Percentiles rank a stretch among this genome's conserved stretches.
Conservation (phyloP, 1,140 invertebrate species). For the Lysiphlebus fabarum region DNA sequence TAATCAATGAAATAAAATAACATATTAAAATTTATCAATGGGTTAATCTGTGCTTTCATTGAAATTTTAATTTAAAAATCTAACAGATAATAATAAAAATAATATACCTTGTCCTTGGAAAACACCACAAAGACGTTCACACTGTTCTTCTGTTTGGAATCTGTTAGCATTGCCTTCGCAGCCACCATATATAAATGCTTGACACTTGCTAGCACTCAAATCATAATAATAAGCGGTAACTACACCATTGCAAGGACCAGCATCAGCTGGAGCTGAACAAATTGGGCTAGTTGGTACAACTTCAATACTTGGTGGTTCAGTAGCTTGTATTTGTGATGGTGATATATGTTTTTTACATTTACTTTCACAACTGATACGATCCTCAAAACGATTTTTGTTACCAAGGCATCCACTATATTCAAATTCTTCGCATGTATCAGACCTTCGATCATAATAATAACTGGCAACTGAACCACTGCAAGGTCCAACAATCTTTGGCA, state of each 20-base stretch:
- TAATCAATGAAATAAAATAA: slow-evolving; percentile 17
- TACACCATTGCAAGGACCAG: slow-evolving; percentile 69
- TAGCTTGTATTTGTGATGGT: slow-evolving; percentile 13
- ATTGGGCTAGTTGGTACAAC: slow-evolving; percentile 45
- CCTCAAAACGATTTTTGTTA: slow-evolving; percentile 66
- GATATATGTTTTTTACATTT: slow-evolving; percentile 37
- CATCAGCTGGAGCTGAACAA: slow-evolving; percentile 63
- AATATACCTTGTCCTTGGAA: slow-evolving; percentile 66
- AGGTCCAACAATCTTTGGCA: slow-evolving; percentile 71
- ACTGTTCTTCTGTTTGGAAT: slow-evolving; percentile 76
- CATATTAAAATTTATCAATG: slow-evolving; percentile 23
- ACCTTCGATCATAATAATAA: slow-evolving; percentile 71
- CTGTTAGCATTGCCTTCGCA: slow-evolving; percentile 83
- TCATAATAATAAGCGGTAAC: slow-evolving; percentile 76
- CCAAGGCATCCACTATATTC: slow-evolving; percentile 70
- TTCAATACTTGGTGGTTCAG: slow-evolving; percentile 1
- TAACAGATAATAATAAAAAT: not conserved
- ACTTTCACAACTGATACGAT: slow-evolving; percentile 52
- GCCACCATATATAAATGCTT: slow-evolving; percentile 74
- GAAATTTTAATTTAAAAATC: not conserved
- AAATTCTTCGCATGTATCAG: slow-evolving; percentile 66
- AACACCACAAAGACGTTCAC: slow-evolving; percentile 72
- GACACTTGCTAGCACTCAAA: slow-evolving; percentile 57
- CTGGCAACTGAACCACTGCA: slow-evolving; percentile 66
- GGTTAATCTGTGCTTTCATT: no score